Conservation (phyloP, 1,140 invertebrate species). For the Philopotamus ludificatus region DNA sequence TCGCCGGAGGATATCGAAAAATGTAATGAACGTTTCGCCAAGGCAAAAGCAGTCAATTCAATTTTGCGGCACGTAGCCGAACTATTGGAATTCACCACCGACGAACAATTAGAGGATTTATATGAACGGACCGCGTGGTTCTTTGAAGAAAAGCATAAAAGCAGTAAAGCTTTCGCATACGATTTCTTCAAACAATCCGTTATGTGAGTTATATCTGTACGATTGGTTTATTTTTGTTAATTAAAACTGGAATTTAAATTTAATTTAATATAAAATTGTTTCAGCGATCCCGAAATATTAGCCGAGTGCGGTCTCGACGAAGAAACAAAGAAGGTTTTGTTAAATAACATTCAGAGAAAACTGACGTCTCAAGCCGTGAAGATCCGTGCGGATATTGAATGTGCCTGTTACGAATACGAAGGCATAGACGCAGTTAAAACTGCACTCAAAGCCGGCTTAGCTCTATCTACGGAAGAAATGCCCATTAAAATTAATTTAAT, state of each 20-base stretch:
- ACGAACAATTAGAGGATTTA: conserved; percentile 91
- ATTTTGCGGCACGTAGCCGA: conserved; percentile 97
- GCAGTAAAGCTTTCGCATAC: conserved; percentile 91
- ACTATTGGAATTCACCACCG: conserved; percentile 84
- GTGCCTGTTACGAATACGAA: conserved; percentile 97
- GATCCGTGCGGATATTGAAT: conserved; percentile 96
- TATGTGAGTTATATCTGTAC: conserved; percentile 67
- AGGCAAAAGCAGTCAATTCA: conserved; percentile 98
- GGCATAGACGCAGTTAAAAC: conserved; percentile 98
- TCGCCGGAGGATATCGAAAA: conserved; percentile 97
- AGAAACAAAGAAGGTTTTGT: conserved; percentile 86
- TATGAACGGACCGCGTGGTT: conserved; percentile 98
- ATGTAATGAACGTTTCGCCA: conserved; percentile 97
- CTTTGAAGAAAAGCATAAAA: conserved; percentile 98
- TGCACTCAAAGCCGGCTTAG: conserved; percentile 89
- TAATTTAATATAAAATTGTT: conserved; percentile 35
- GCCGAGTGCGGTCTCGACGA: conserved; percentile 96
- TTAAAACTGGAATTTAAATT: neutral
- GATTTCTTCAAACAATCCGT: conserved; percentile 99
- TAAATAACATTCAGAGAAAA: conserved; percentile 94
- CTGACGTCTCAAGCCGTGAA: conserved; percentile 98
- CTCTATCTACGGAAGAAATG: conserved; percentile 87
- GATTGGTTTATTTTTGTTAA: conserved; percentile 4
- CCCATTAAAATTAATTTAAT: conserved; percentile 99
- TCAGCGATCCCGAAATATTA: conserved; percentile 87